phyloP scores from a whole-genome alignment of 2,797 vertebrate species.

The Melanotaenia pygmaea region DNA sequence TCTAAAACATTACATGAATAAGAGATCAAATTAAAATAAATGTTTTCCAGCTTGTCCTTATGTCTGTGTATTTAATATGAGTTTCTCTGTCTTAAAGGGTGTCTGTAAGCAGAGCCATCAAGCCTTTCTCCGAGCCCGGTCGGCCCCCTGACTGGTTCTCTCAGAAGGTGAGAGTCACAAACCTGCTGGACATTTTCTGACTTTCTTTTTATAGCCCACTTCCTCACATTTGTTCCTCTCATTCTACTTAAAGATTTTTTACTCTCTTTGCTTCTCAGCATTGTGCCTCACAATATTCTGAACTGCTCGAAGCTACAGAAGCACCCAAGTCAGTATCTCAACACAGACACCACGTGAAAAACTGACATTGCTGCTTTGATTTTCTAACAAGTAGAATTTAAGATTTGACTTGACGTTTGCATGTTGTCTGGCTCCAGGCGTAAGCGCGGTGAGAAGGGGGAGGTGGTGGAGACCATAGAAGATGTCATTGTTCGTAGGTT shows the following conservation, averaged over 20 bases:
- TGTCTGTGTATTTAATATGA: neutral
- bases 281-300: conserved; percentile 98
- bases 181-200: neutral
- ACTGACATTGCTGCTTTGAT: neutral
- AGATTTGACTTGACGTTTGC: neutral
- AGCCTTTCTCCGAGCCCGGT: conserved; percentile 96
- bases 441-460: conserved; percentile 97
- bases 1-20: no score
- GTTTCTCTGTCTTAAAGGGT: conserved; percentile 84
- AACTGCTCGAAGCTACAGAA: conserved; percentile 96
- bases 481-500: conserved; percentile 97
- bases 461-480: conserved; percentile 98
- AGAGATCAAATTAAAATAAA: no score
- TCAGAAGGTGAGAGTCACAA: conserved; percentile 87
- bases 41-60: neutral
- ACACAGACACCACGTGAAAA: neutral
- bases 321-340: conserved; percentile 93
- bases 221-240: neutral
- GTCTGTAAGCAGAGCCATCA: conserved; percentile 98
- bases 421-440: conserved; percentile 79
- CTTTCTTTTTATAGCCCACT: neutral
- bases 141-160: conserved; percentile 99
- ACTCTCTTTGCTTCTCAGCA: conserved; percentile 84
- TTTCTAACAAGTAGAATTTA: neutral
- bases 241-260: neutral